These are phyloP conservation scores for Myotis yumanensis DNA, from an alignment of 2,113 vertebrate genomes.

Conservation along the genomic window DNA sequence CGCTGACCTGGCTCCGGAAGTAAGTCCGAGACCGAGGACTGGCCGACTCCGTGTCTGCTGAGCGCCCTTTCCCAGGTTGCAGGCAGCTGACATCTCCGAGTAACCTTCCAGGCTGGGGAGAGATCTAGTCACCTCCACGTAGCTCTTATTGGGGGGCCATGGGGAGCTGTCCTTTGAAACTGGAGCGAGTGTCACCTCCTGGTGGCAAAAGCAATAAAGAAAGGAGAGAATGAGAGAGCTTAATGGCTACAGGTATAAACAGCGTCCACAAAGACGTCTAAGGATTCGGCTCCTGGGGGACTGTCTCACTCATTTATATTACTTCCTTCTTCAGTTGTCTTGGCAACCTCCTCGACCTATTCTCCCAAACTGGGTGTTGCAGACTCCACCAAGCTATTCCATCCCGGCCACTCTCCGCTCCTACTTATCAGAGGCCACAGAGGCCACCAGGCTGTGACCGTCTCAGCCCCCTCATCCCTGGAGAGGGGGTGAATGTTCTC, in stretches of 20 bases:
- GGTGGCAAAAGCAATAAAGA: not conserved
- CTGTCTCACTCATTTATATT: not conserved
- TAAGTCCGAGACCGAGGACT: not conserved
- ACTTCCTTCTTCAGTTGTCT: not conserved
- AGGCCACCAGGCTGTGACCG: no score
- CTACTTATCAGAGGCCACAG: not conserved
- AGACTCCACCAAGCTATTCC: not conserved
- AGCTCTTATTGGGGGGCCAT: accelerated
- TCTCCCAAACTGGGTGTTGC: not conserved
- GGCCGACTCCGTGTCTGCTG: no score
- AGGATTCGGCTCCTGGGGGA: not conserved
- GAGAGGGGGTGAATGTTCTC: no score
- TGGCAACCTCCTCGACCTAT: not conserved
- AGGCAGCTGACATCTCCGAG: not conserved
- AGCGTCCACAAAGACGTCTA: not conserved
- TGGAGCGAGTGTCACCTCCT: not conserved
- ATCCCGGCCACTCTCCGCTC: not conserved
- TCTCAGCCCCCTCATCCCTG: not conserved
- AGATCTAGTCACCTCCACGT: not conserved
- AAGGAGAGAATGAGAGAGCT: not conserved
- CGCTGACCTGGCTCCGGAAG: not conserved
- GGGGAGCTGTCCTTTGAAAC: not conserved
- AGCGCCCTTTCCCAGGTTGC: not conserved
- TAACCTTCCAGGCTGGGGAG: not conserved
- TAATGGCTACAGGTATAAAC: not conserved